A percentile compares a stretch with the other conserved stretches of the same genome.
Evolutionary conservation across 2,797 vertebrate species (phyloP).

Genomic region (Oceanodroma leucorhoa): DNA sequence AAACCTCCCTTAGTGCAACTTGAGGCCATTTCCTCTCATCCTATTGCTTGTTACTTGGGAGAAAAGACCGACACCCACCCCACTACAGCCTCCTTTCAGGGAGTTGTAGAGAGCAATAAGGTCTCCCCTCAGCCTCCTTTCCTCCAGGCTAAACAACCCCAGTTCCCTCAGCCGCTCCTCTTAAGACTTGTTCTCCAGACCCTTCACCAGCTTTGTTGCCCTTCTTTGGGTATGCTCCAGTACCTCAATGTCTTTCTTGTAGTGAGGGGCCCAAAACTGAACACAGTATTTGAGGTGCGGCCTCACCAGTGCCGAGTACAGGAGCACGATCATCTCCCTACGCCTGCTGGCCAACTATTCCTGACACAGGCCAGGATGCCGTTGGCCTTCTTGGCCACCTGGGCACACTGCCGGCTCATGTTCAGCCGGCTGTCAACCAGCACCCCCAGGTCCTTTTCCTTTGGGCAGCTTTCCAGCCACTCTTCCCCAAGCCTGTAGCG

Average conservation of each 20-base stretch:
- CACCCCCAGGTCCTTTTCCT: background rate
- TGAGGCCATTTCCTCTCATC: background rate
- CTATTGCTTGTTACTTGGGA: background rate
- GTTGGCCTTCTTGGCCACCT: background rate
- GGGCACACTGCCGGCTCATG: background rate
- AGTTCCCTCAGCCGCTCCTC: background rate
- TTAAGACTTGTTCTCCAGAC: background rate
- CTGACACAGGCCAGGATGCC: background rate
- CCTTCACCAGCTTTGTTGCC: no score
- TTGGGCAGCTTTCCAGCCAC: background rate
- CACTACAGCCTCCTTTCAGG: background rate
- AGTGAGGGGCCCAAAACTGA: no score
- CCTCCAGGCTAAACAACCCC: background rate
- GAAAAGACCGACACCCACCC: background rate
- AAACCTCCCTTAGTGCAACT: background rate
- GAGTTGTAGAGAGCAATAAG: background rate
- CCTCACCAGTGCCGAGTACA: no score
- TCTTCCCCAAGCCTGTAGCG: background rate
- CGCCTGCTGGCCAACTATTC: background rate
- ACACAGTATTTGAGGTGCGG: no score
- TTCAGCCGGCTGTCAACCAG: accelerated
- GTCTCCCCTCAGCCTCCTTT: background rate
- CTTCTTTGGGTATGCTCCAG: no score
- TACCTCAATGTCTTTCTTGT: no score
- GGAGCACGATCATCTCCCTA: background rate